phyloP scores from a whole-genome alignment of 2,888 invertebrate species.

The Nycteola revayana region DNA sequence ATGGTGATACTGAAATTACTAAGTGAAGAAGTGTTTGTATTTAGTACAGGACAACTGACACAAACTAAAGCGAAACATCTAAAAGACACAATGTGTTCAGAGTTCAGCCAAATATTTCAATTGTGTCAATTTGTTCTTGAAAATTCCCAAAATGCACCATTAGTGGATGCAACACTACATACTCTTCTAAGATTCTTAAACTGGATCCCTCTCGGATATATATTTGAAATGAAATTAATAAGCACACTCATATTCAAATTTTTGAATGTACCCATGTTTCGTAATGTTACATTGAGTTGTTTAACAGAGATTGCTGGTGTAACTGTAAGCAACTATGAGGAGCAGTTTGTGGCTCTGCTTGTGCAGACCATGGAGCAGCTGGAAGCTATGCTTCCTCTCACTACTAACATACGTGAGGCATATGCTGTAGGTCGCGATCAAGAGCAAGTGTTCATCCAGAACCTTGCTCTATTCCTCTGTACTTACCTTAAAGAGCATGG shows the following conservation, averaged over 20 bases:
- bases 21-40: conserved; percentile 99
- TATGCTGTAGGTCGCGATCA: conserved; percentile 97
- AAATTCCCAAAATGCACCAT: conserved; percentile 97
- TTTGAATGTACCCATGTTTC: conserved; percentile 97
- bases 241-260: conserved; percentile 97
- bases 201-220: conserved; percentile 99
- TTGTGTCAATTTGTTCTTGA: conserved; percentile 99
- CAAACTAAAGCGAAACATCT: conserved; percentile 99
- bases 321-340: conserved; percentile 94
- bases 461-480: conserved; percentile 97
- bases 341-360: conserved; percentile 94
- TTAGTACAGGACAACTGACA: conserved; percentile 98
- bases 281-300: conserved; percentile 99
- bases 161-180: conserved; percentile 97
- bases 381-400: conserved; percentile 94
- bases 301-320: conserved; percentile 98
- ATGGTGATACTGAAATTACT: conserved; percentile 98
- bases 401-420: conserved; percentile 96
- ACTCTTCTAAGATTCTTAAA: conserved; percentile 98
- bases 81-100: conserved; percentile 99
- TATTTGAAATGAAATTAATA: conserved; percentile 99
- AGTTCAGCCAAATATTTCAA: conserved; percentile 99
- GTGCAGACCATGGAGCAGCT: conserved; percentile 96
- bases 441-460: conserved; percentile 99
- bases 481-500: conserved; percentile 98